phyloP scores from a whole-genome alignment of 2,888 invertebrate genomes.

The Synergus itoensis region DNA sequence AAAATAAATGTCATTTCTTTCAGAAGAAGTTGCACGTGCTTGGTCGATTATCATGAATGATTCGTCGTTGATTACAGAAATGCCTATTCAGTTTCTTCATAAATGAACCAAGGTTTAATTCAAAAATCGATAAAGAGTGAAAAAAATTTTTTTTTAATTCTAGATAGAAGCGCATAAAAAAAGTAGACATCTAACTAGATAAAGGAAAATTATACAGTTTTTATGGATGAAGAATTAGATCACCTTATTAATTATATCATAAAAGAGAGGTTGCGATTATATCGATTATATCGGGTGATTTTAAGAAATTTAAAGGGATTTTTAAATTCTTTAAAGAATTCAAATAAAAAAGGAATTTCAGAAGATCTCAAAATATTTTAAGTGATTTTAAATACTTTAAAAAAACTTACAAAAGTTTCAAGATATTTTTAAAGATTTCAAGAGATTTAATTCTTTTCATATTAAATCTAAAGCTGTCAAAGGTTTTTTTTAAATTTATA shows the following conservation, averaged over 20 bases:
- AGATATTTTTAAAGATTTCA: too few species aligned
- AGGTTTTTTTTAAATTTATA: too few species aligned
- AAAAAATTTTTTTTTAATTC: not conserved
- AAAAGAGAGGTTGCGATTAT: too few species aligned
- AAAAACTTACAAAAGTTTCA: too few species aligned
- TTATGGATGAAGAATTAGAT: not conserved
- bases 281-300: too few species aligned
- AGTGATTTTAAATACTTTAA: too few species aligned
- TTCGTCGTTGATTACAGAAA: not conserved
- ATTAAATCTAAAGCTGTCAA: too few species aligned
- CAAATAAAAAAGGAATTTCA: too few species aligned
- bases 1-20: not conserved
- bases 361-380: too few species aligned
- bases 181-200: not conserved
- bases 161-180: not conserved
- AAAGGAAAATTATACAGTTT: not conserved
- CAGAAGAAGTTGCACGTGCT: not conserved
- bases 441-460: too few species aligned
- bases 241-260: not conserved
- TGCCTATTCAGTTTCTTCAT: not conserved
- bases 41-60: not conserved
- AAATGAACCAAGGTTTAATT: not conserved
- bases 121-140: not conserved
- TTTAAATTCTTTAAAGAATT: too few species aligned
- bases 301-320: too few species aligned